Evolutionary conservation across 1,140 invertebrate species (phyloP).

Genomic region (Mamestra configurata): DNA sequence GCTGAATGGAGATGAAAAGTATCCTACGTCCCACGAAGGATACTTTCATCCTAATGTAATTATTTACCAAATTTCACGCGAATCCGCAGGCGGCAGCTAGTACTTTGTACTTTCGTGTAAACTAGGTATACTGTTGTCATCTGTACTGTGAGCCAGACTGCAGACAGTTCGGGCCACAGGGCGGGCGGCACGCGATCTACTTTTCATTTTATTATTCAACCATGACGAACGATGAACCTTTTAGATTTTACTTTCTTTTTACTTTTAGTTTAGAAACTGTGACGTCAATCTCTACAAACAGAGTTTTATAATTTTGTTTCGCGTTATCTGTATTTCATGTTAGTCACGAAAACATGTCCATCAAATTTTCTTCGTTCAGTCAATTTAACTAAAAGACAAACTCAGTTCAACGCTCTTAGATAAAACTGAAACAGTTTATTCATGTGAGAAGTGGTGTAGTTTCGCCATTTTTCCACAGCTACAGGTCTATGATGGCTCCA

Average conservation of each 20-base stretch:
- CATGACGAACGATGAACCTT: conserved; percentile 69
- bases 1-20: too few relatives aligned
- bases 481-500: conserved; percentile 7
- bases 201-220: conserved; percentile 63
- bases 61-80: too few relatives aligned
- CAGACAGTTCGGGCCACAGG: conserved; percentile 57
- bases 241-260: conserved; percentile 69
- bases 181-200: conserved; percentile 69
- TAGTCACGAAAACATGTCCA: not conserved
- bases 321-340: not conserved
- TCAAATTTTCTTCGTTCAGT: not conserved
- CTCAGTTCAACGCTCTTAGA: not conserved
- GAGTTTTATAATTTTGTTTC: not conserved
- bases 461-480: not conserved
- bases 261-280: conserved; percentile 48
- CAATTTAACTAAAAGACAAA: not conserved
- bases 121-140: not conserved
- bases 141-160: conserved; percentile 31
- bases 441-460: not conserved
- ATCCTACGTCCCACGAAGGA: too few relatives aligned
- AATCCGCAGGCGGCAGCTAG: too few relatives aligned
- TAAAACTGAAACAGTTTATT: conserved; percentile 30
- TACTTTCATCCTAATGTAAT: too few relatives aligned
- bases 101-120: not conserved
- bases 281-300: not conserved